These are phyloP conservation scores for Adoxophyes honmai DNA, from an alignment of 1,140 invertebrate species.

Conservation along the genomic window DNA sequence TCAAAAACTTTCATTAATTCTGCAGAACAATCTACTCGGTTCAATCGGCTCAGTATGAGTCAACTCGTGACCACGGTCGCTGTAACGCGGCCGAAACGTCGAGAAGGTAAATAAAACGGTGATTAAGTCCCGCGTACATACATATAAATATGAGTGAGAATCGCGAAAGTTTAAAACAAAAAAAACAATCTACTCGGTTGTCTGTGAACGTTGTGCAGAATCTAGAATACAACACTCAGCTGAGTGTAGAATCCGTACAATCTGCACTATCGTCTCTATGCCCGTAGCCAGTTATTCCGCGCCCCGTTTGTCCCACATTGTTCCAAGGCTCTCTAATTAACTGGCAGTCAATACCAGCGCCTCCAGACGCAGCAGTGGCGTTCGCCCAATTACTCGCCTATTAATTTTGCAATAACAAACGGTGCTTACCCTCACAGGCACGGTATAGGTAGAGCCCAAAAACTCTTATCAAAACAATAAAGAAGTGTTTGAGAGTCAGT, in stretches of 20 bases:
- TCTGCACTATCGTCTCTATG: constrained; percentile 15
- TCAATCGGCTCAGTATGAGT: too few relatives aligned
- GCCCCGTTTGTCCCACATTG: constrained; percentile 41
- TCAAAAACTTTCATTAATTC: too few relatives aligned
- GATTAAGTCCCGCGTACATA: too few relatives aligned
- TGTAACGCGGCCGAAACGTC: too few relatives aligned
- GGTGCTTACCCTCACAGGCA: neutral
- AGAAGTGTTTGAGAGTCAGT: too few relatives aligned
- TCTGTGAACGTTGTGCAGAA: neutral
- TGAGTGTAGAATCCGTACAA: neutral
- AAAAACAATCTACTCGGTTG: neutral
- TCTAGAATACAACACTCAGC: neutral
- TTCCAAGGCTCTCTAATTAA: constrained; percentile 57
- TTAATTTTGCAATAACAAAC: constrained; percentile 68
- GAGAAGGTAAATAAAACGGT: too few relatives aligned
- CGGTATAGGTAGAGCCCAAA: too few relatives aligned
- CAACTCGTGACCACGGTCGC: too few relatives aligned
- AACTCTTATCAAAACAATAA: too few relatives aligned
- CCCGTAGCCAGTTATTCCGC: constrained; percentile 9
- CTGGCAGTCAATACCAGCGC: constrained; percentile 67
- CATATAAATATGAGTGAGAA: too few relatives aligned
- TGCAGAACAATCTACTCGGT: neutral
- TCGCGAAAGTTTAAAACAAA: too few relatives aligned
- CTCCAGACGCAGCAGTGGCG: constrained; percentile 57
- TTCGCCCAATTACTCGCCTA: constrained; percentile 65